Percentiles rank a stretch among this genome's conserved stretches.
Evolutionary conservation across 2,113 vertebrate genomes (phyloP).

Genomic region (Bombycilla garrulus): DNA sequence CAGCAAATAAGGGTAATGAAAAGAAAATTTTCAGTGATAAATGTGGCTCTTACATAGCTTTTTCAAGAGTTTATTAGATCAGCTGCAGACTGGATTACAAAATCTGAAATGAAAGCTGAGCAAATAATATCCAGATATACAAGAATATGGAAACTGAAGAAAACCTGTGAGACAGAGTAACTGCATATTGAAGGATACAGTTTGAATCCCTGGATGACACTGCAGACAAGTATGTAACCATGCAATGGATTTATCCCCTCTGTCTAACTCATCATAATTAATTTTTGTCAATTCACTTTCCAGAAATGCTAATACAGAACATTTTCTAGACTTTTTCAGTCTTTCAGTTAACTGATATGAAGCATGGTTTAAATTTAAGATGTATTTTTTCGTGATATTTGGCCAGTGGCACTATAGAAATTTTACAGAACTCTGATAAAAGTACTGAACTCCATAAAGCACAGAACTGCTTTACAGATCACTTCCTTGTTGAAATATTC

Average conservation of each 20-base stretch:
- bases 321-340: not conserved
- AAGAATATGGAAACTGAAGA: not conserved
- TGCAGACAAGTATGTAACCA: not conserved
- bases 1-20: not conserved
- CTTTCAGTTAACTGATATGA: not conserved
- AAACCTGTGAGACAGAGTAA: not conserved
- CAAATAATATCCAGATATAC: not conserved
- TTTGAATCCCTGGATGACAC: not conserved
- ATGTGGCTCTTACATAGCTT: not conserved
- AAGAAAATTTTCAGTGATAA: not conserved
- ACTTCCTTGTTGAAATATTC: not conserved
- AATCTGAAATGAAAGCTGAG: not conserved
- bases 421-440: not conserved
- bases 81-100: not conserved
- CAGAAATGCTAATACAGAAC: not conserved
- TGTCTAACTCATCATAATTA: not conserved
- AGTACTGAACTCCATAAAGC: not conserved
- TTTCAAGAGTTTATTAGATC: not conserved
- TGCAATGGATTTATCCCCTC: not conserved
- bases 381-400: not conserved
- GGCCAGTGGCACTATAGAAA: not conserved
- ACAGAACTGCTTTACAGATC: not conserved
- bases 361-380: not conserved
- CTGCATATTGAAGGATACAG: not conserved
- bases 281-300: not conserved